A percentile compares a stretch with the other conserved stretches of the same genome.
Conservation (phyloP, 2,113 vertebrate species). For the Equus quagga region DNA sequence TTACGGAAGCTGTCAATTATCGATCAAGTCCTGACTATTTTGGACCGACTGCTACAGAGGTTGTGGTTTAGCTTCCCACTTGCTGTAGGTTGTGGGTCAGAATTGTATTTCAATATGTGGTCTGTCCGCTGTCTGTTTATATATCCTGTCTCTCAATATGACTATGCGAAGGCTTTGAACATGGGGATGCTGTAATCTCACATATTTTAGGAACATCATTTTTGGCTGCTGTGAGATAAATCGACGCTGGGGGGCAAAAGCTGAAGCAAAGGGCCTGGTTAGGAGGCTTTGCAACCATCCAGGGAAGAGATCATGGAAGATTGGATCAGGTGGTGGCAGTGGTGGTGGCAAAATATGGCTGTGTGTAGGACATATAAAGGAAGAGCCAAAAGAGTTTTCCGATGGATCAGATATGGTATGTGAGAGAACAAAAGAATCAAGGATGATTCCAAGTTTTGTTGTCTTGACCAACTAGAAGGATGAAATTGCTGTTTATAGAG, state of each 20-base stretch:
- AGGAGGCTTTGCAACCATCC: neutral
- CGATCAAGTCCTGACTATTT: neutral
- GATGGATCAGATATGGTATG: neutral
- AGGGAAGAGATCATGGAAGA: neutral
- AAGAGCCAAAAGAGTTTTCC: neutral
- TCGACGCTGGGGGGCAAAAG: neutral
- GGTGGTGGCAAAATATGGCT: neutral
- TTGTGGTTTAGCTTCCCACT: neutral
- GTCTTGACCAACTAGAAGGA: neutral
- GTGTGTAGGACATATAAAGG: neutral
- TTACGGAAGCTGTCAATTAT: neutral
- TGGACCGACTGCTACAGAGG: neutral
- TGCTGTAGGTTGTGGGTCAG: neutral
- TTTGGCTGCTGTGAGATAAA: neutral
- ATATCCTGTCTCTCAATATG: neutral
- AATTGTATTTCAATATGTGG: neutral
- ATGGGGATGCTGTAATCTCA: neutral
- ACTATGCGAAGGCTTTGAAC: neutral
- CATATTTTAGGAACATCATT: neutral
- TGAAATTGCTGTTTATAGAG: neutral
- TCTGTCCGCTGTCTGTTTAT: neutral
- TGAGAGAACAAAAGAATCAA: neutral
- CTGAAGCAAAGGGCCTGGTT: neutral
- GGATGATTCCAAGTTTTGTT: neutral
- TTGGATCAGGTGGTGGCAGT: neutral